These are phyloP conservation scores for Pogonognathellus flavescens DNA, from an alignment of 1,140 invertebrate genomes.

Conservation along the genomic window DNA sequence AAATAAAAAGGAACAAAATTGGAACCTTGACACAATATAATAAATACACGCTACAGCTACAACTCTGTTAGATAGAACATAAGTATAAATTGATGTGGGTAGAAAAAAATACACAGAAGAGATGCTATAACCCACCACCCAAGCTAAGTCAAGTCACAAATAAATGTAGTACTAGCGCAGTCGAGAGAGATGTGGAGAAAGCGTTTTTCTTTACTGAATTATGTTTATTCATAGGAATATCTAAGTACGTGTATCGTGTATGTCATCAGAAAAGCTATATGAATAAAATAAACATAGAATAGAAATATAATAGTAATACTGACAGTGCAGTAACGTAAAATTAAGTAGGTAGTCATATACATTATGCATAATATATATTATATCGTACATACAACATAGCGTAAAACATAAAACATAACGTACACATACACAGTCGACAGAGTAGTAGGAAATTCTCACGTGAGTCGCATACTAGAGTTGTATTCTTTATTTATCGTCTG, in stretches of 20 bases:
- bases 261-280: conserved; percentile 26
- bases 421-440: not conserved
- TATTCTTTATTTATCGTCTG: conserved; percentile 23
- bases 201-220: conserved; percentile 32
- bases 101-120: not conserved
- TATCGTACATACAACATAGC: too few relatives aligned
- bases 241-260: conserved; percentile 34
- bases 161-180: not conserved
- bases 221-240: conserved; percentile 41
- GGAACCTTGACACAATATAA: conserved; percentile 34
- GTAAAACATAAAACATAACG: conserved; percentile 7
- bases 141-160: conserved; percentile 39
- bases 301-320: not conserved
- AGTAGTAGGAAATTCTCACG: conserved; percentile 49
- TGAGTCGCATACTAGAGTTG: conserved; percentile 36
- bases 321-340: conserved; percentile 9
- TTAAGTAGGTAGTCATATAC: not conserved
- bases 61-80: not conserved
- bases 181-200: conserved; percentile 15
- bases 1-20: conserved; percentile 9
- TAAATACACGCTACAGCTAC: not conserved
- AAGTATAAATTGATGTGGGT: not conserved
- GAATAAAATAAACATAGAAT: conserved; percentile 13
- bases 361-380: not conserved
- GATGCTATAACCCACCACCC: not conserved